These are phyloP conservation scores for Pyrrhosoma nymphula DNA, from an alignment of 2,888 invertebrate genomes.

Conservation along the genomic window DNA sequence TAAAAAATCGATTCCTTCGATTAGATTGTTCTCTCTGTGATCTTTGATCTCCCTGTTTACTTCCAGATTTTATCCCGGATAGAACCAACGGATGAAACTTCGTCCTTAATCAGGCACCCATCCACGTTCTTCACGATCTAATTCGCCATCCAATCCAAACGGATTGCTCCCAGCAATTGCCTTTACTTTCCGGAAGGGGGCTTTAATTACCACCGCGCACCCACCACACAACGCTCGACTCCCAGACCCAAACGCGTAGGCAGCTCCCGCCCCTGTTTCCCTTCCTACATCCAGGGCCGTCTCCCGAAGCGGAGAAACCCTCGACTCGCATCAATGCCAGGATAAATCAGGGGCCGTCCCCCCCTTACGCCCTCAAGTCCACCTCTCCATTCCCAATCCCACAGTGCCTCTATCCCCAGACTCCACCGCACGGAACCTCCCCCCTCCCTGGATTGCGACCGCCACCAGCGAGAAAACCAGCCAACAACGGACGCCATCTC, in stretches of 20 bases:
- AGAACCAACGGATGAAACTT: neutral
- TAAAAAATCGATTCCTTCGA: neutral
- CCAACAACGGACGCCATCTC: constrained; percentile 27
- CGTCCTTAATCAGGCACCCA: neutral
- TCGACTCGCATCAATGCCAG: constrained; percentile 61
- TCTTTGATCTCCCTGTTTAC: neutral
- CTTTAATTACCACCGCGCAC: neutral
- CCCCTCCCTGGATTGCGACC: neutral
- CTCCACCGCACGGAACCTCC: neutral
- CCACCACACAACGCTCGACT: neutral
- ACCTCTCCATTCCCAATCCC: constrained; percentile 31
- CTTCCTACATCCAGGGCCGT: neutral
- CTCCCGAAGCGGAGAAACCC: neutral
- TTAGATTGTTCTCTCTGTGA: neutral
- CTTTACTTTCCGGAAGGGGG: neutral
- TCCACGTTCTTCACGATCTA: constrained; percentile 14
- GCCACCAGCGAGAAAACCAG: neutral
- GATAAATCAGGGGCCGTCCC: constrained; percentile 51
- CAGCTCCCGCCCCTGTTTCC: neutral
- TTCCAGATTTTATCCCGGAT: neutral
- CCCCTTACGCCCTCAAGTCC: neutral
- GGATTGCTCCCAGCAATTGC: neutral
- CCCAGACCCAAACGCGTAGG: neutral
- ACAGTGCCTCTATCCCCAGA: neutral
- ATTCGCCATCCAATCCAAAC: neutral